Evolutionary conservation across 2,888 invertebrate genomes (phyloP), one percentile per base, ranked within the genome.

Genomic region (Bombyx huttoni): DNA sequence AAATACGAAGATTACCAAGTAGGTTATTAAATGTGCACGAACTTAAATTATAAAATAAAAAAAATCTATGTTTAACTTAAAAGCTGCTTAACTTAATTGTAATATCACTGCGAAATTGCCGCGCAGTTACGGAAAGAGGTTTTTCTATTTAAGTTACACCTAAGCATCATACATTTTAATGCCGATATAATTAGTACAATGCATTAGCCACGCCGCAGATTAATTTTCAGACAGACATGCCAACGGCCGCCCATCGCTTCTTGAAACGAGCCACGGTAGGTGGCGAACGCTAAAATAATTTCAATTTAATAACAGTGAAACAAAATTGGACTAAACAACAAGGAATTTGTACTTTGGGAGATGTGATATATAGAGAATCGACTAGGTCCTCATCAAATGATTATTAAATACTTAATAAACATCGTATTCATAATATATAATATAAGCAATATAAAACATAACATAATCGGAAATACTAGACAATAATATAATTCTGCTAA

Each of bases 291-390:
- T 85, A 86, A 86, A 87, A 81, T 84, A 86, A 87, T 87, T 86
- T 86, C 75, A 79, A 85, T 81, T 82, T 76, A 80, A 81, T 84
- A 87, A 88, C 88, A 87, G 79, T 83, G 76, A 88, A 88, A 87
- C 84, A 88, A 87, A 88, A 89, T 89, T 89, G 87, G 87, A 89
- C 89, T 89, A 89, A 89, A 89, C 88, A 89, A 89, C 89, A 89
- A 89, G 89, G 84, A 86, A 89, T 89, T 89, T 89, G 89, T 89
- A 89, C 89, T 89, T 89, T 89, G 89, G 87, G 87, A 88, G 77
- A 84, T 87, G 88, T 89, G 88, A 88, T 88, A 88, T 87, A 84
- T 78, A 84, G 86, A 86, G 88, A 88, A 84, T 80, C 88, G 89
- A 89, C 89, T 89, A 89, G 88, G 85, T 83, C 80, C 88, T 88